Conservation (phyloP, 2,888 invertebrate species). For the Catocala sponsa region DNA sequence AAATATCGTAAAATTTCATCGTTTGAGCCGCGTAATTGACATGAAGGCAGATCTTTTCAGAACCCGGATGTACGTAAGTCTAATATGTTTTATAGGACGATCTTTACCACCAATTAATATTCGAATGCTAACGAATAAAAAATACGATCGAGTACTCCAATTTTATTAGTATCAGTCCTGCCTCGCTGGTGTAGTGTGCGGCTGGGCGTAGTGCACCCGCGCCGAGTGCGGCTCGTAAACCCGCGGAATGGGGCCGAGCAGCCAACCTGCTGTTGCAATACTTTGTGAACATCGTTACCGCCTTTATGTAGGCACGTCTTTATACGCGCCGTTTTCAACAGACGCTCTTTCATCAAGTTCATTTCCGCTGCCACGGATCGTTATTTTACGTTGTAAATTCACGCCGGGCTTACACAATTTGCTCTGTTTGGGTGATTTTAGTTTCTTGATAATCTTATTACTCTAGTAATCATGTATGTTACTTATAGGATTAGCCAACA, state of each 20-base stretch:
- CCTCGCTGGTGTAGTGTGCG: neutral
- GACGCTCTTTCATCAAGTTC: constrained; percentile 3
- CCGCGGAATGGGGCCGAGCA: constrained; percentile 40
- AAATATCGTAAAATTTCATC: no score
- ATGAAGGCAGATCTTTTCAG: no score
- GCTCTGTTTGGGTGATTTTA: neutral
- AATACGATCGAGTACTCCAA: no score
- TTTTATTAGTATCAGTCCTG: no score
- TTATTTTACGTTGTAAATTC: neutral
- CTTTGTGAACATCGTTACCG: constrained; percentile 19
- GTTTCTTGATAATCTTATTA: no score
- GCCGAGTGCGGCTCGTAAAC: constrained; percentile 40
- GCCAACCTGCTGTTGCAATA: constrained; percentile 33
- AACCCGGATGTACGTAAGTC: no score
- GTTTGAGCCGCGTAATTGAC: no score
- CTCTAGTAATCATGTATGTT: no score
- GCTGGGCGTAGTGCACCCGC: neutral
- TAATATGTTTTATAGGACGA: no score
- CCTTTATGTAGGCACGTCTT: constrained; percentile 17
- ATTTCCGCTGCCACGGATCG: neutral
- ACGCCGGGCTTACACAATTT: neutral
- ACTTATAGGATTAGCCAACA: no score
- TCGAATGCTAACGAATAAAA: no score
- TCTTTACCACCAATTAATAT: no score
- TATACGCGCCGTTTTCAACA: constrained; percentile 15